Percentiles rank a stretch among this genome's conserved stretches.
phyloP scores from a whole-genome alignment of 2,888 invertebrate genomes.

The Temnothorax unifasciatus region DNA sequence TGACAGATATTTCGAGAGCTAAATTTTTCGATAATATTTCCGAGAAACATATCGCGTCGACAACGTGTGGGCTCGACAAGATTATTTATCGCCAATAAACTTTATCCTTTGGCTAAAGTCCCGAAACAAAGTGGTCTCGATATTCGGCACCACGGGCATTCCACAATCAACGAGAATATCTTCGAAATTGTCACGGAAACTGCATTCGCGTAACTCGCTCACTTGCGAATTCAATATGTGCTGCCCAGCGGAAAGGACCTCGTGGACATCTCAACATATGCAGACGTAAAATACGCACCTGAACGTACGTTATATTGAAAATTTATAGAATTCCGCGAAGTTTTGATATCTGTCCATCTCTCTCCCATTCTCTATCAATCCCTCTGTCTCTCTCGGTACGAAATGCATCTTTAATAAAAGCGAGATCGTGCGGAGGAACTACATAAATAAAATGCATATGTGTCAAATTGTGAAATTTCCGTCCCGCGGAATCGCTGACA shows the following conservation, averaged over 20 bases:
- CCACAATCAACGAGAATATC: slow-evolving; percentile 40
- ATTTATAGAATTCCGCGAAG: background rate
- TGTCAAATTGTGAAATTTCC: slow-evolving; percentile 18
- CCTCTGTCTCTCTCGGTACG: background rate
- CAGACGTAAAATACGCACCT: background rate
- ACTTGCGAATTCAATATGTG: background rate
- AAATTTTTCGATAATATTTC: slow-evolving; percentile 36
- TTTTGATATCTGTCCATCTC: background rate
- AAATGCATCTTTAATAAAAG: slow-evolving; percentile 19
- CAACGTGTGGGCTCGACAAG: background rate
- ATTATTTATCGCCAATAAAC: slow-evolving; percentile 73
- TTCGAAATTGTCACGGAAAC: slow-evolving; percentile 54
- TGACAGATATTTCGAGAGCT: background rate
- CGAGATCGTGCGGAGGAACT: background rate
- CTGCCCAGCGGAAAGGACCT: too few relatives aligned
- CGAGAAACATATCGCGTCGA: background rate
- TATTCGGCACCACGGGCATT: slow-evolving; percentile 63
- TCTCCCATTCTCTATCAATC: background rate
- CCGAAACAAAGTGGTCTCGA: slow-evolving; percentile 32
- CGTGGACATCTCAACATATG: background rate
- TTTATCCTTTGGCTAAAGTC: slow-evolving; percentile 59
- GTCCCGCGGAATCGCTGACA: background rate
- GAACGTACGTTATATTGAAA: slow-evolving; percentile 15
- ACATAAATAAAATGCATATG: background rate
- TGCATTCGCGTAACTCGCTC: slow-evolving; percentile 45